Base-by-base conservation (phyloP, 2,113 vertebrate genomes). In the Toxotes chatareus region DNA sequence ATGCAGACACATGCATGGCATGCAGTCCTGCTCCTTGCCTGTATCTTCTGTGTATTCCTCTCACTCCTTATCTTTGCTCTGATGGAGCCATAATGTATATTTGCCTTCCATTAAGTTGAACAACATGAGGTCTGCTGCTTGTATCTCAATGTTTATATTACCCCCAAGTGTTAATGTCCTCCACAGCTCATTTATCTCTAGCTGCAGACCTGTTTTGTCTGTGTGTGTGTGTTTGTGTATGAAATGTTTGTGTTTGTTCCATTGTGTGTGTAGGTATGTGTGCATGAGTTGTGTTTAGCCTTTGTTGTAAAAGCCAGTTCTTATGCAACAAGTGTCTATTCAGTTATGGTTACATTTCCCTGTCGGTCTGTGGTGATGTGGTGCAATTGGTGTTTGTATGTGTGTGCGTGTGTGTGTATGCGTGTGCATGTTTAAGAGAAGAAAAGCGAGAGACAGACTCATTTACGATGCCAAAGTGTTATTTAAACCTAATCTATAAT, bases 71-170 rank as follows among this genome's bases (percentile, higher is more conserved):
- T 61, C 65, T 47, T 68, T 64, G 13, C 4, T 1, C 65, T 69
- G 46, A 79, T 68, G 31, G 40, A 73, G 64, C 12, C 47, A 23
- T 46, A 77, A 66, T 63, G 61, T 57, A 55, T 65, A 73, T 88
- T 71, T 73, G 67, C 69, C 67, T 73, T 71, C 56, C 69, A 84
- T 88, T 87, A 79, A 69, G 49, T 51, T 53, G 53, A 89, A 67
- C 73, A 79, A 32, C 72, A 75, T 66, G 75, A 62, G 47, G 17
- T 73, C 61, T 38, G 57, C 65, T 72, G 59, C 72, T 65, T 61
- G 9, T 17, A 51, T 79, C 47, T 84, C 23, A 53, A 79, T 72
- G 76, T 86, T 86, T 72, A 76, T 69, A 59, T 68, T 69, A 84
- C 42, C 31, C 73, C 65, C 49, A 16, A 55, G 66, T 74, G 80